Evolutionary conservation across 2,113 vertebrate genomes (phyloP), one percentile per base, ranked within the genome.

Genomic region (Ophthalmolycus amberensis): DNA sequence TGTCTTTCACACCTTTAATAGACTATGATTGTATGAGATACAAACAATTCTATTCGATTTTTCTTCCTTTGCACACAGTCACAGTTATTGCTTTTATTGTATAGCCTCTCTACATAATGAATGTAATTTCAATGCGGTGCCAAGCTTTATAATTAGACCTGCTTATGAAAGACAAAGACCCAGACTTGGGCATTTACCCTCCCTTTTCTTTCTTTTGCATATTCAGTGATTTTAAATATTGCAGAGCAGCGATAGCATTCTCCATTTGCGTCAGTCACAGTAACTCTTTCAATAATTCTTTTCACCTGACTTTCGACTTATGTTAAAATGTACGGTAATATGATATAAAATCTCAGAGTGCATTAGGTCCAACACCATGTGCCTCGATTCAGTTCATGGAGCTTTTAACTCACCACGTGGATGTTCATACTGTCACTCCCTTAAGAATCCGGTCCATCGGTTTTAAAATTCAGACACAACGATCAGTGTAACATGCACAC

Each of bases 361-460:
- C 63, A 78, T 81, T 76, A 59, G 74, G 38, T 48, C 37, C 20
- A 69, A 68, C 54, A 44, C 18, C 37, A 32, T 46, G 74, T 66
- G 18, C 25, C 42, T 63, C 16, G 25, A 69, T 73, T 86, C 50
- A 73, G 38, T 79, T 66, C 16, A 59, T 77, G 80, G 60, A 80
- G 70, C 66, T 87, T 82, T 85, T 77, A 46, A 29, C 66, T 71
- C 54, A 56, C 58, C 62, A 32, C 77, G 27, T 37, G 29, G 44
- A n/a, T 75, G 59, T 85, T 85, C 83, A 52, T 34, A 42, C 54
- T 86, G 82, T 91, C 80, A 85, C 40, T 84, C 40, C 27, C 38
- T 58, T 84, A 65, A 78, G 85, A 77, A 85, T 48, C 25, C 44
- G 80, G 40, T 71, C 75, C 88, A 87, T 91, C 84, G 60, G 64